phyloP scores from a whole-genome alignment of 2,113 vertebrate species.

The Phaetusa simplex region DNA sequence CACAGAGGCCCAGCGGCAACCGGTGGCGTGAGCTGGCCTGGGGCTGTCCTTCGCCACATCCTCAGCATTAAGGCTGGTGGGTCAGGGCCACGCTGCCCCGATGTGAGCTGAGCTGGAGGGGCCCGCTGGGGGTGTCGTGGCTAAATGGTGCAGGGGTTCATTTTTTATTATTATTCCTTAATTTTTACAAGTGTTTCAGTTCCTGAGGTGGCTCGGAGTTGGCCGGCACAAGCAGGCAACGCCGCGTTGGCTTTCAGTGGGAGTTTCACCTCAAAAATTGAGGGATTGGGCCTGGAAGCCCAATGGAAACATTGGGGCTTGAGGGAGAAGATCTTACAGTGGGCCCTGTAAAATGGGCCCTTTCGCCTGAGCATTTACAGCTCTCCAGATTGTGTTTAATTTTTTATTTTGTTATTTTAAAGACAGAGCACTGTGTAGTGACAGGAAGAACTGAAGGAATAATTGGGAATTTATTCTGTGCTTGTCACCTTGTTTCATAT shows the following conservation, averaged over 20 bases:
- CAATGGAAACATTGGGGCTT: not conserved
- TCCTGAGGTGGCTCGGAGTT: not conserved
- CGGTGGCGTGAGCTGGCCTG: accelerated
- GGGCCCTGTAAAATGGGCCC: not conserved
- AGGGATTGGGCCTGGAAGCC: not conserved
- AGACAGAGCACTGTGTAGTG: not conserved
- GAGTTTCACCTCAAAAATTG: not conserved
- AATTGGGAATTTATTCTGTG: not conserved
- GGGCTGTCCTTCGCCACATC: not conserved
- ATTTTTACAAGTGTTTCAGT: not conserved
- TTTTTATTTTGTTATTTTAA: not conserved
- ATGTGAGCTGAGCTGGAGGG: not conserved
- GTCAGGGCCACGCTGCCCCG: not conserved
- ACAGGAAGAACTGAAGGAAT: not conserved
- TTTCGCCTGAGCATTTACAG: not conserved
- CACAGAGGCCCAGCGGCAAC: not conserved
- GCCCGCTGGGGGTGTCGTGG: accelerated
- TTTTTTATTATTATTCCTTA: not conserved
- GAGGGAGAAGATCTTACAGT: not conserved
- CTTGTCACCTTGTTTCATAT: not conserved
- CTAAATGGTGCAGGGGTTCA: not conserved
- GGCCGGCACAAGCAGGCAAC: not conserved
- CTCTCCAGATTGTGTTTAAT: not conserved
- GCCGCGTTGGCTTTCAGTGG: not conserved
- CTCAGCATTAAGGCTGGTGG: not conserved